Percentiles rank a stretch among this genome's conserved stretches.
Evolutionary conservation across 2,888 invertebrate genomes (phyloP).

Genomic region (Oegoconia quadripuncta): DNA sequence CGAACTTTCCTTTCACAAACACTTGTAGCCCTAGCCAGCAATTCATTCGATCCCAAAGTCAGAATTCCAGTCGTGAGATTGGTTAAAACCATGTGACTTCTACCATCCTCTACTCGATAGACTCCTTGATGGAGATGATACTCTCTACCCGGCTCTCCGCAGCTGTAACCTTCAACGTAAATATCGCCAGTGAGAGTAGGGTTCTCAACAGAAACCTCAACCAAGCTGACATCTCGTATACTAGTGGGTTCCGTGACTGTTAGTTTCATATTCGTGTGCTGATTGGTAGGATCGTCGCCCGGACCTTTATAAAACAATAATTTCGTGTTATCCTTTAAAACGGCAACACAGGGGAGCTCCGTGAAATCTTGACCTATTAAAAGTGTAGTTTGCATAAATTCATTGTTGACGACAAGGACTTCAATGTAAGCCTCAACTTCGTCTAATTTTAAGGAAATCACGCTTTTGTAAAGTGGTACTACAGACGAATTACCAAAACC

Average conservation of each 20-base stretch:
- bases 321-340: constrained; percentile 12
- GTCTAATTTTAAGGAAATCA: constrained; percentile 13
- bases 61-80: neutral
- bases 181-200: constrained; percentile 16
- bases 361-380: constrained; percentile 18
- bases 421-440: constrained; percentile 10
- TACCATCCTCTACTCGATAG: constrained; percentile 11
- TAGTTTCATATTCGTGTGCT: neutral
- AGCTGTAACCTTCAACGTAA: constrained; percentile 15
- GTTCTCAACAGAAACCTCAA: constrained; percentile 3
- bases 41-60: neutral
- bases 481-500: constrained; percentile 20
- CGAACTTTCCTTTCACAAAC: neutral
- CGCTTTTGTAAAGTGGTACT: constrained; percentile 12
- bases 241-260: neutral
- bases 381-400: constrained; percentile 7
- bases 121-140: constrained; percentile 15
- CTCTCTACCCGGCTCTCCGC: constrained; percentile 13
- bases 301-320: constrained; percentile 19
- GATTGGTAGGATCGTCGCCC: neutral
- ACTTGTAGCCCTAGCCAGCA: constrained; percentile 1
- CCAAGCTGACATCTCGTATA: neutral
- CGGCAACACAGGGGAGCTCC: constrained; percentile 8
- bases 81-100: constrained; percentile 13
- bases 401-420: constrained; percentile 10